Percentiles rank a stretch among this genome's conserved stretches.
phyloP scores from a whole-genome alignment of 2,888 invertebrate genomes.

The Melinaea menophilus region DNA sequence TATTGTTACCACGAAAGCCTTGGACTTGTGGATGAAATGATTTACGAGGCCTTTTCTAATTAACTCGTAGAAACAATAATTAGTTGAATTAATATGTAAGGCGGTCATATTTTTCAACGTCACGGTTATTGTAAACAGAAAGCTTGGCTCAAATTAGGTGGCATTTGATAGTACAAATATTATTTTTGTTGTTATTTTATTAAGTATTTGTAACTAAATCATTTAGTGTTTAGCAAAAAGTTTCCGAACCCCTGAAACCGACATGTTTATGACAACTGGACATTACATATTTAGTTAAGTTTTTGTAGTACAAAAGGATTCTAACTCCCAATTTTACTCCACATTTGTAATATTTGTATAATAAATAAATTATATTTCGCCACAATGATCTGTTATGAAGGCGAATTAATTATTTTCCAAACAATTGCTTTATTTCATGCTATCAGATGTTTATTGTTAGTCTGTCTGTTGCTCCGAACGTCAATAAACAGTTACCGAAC shows the following conservation, averaged over 20 bases:
- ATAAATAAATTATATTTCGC: no score
- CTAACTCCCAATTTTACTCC: no score
- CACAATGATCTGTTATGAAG: no score
- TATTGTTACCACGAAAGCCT: constrained; percentile 65
- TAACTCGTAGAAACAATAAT: constrained; percentile 63
- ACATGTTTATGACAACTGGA: constrained; percentile 74
- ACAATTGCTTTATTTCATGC: no score
- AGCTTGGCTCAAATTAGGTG: constrained; percentile 45
- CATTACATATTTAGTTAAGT: constrained; percentile 57
- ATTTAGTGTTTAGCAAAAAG: constrained; percentile 33
- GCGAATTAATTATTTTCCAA: no score
- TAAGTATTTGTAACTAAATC: no score
- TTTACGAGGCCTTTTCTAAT: constrained; percentile 69
- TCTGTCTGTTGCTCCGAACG: no score
- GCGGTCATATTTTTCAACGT: constrained; percentile 58
- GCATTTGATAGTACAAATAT: constrained; percentile 20
- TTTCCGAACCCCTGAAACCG: constrained; percentile 65
- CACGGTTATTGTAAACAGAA: constrained; percentile 50
- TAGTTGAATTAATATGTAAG: constrained; percentile 70
- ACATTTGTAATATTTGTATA: no score
- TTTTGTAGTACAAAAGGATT: no score
- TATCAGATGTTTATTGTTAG: no score
- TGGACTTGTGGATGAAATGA: constrained; percentile 61
- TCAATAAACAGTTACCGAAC: no score
- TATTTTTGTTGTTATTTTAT: no score